Conservation (phyloP, 2,888 invertebrate species). For the Limnephilus rhombicus region DNA sequence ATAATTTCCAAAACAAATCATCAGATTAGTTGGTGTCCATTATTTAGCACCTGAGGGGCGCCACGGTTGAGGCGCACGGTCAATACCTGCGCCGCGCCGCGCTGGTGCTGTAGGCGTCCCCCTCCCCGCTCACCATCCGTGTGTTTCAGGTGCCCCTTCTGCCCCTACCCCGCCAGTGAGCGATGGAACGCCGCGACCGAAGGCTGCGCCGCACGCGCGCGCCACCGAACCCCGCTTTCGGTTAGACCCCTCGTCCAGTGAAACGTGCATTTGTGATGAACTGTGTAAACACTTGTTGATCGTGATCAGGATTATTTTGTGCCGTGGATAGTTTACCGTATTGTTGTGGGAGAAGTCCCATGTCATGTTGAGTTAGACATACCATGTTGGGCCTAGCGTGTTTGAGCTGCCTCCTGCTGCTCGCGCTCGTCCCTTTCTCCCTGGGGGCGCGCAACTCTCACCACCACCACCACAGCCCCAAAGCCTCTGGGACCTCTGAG, state of each 20-base stretch:
- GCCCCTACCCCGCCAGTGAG: conserved; percentile 35
- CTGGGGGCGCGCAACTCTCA: conserved; percentile 69
- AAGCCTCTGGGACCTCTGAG: conserved; percentile 78
- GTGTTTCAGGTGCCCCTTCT: conserved; percentile 11
- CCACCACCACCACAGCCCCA: conserved; percentile 70
- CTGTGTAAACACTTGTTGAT: conserved; percentile 9
- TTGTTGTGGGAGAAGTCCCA: conserved; percentile 43
- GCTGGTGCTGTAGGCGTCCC: conserved; percentile 26
- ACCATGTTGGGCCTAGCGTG: conserved; percentile 54
- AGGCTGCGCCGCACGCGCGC: conserved; percentile 49
- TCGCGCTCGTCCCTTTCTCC: conserved; percentile 70
- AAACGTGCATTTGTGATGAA: conserved; percentile 33
- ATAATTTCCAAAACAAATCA: neutral
- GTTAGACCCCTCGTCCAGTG: conserved; percentile 41
- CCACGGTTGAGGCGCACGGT: neutral
- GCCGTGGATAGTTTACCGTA: conserved; percentile 14
- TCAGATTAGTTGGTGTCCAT: neutral
- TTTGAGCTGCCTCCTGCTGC: conserved; percentile 60
- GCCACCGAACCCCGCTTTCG: neutral
- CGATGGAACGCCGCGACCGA: conserved; percentile 53
- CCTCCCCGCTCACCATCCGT: neutral
- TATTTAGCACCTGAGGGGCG: neutral
- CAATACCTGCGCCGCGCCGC: conserved; percentile 18
- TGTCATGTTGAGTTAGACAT: conserved; percentile 56
- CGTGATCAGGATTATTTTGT: conserved; percentile 26